These are phyloP conservation scores for Euphydryas editha DNA, from an alignment of 2,888 invertebrate genomes.

Conservation along the genomic window DNA sequence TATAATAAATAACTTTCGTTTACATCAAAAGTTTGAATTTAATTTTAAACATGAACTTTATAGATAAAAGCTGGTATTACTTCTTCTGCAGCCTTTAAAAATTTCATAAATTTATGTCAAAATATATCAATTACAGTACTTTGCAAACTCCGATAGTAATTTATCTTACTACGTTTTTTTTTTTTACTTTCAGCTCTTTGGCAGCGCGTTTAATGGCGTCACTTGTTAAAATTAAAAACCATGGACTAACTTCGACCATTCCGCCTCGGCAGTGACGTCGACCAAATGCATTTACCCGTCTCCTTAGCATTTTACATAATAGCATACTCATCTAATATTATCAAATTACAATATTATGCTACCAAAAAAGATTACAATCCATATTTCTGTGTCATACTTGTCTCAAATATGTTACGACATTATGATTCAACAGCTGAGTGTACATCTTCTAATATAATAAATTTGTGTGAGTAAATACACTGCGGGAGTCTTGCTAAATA, in stretches of 20 bases:
- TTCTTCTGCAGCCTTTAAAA: too few species aligned
- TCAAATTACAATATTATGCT: too few species aligned
- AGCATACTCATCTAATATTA: not conserved
- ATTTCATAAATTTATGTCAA: too few species aligned
- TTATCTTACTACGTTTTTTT: too few species aligned
- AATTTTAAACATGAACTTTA: too few species aligned
- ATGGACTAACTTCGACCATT: constrained; percentile 56
- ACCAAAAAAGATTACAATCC: too few species aligned
- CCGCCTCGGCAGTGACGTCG: constrained; percentile 53
- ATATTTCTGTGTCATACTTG: not conserved
- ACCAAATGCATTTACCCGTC: constrained; percentile 50
- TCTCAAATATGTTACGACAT: not conserved
- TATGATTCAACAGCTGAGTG: not conserved
- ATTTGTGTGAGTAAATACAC: not conserved
- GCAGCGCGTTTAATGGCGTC: constrained; percentile 67
- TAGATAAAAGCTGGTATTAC: too few species aligned
- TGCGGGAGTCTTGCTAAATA: not conserved
- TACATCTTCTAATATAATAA: not conserved
- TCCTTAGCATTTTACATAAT: not conserved
- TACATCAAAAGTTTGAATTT: too few species aligned
- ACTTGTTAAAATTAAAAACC: constrained; percentile 72
- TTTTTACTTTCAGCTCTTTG: constrained; percentile 42
- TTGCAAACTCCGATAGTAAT: too few species aligned
- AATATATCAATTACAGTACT: too few species aligned
- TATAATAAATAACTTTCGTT: too few species aligned